phyloP scores from a whole-genome alignment of 2,113 vertebrate genomes.

The Crotalus viridis region DNA sequence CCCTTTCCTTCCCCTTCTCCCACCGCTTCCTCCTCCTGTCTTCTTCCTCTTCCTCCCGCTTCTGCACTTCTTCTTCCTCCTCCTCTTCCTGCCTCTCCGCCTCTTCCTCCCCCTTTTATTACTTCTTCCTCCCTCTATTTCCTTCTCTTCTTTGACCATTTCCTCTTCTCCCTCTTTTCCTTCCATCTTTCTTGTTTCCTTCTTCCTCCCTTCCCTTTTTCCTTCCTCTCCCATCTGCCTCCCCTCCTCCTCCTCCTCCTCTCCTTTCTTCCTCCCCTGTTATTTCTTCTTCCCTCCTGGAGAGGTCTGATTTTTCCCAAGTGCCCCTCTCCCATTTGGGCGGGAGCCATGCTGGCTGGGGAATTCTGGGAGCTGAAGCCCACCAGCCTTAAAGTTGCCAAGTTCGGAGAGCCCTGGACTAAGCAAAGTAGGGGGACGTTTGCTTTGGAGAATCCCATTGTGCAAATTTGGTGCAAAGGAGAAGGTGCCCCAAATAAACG shows the following conservation, averaged over 20 bases:
- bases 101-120: not conserved
- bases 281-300: too few species aligned
- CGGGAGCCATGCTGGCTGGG: not conserved
- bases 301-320: not conserved
- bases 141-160: too few species aligned
- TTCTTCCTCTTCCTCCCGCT: slow-evolving; percentile 9
- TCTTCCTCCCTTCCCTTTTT: not conserved
- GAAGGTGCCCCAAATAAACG: not conserved
- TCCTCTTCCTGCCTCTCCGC: slow-evolving; percentile 11
- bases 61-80: not conserved
- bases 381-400: not conserved
- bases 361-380: not conserved
- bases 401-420: not conserved
- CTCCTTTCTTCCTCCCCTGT: not conserved
- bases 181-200: not conserved
- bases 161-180: not conserved
- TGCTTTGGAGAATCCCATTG: not conserved
- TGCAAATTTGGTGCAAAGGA: not conserved
- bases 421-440: not conserved
- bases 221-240: too few species aligned
- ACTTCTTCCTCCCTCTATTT: too few species aligned
- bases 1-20: not conserved
- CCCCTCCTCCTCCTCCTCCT: too few species aligned
- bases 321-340: not conserved
- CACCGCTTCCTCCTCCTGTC: slow-evolving; percentile 6